Evolutionary conservation across 2,113 vertebrate species (phyloP).

Genomic region (Poeciliopsis occidentalis): DNA sequence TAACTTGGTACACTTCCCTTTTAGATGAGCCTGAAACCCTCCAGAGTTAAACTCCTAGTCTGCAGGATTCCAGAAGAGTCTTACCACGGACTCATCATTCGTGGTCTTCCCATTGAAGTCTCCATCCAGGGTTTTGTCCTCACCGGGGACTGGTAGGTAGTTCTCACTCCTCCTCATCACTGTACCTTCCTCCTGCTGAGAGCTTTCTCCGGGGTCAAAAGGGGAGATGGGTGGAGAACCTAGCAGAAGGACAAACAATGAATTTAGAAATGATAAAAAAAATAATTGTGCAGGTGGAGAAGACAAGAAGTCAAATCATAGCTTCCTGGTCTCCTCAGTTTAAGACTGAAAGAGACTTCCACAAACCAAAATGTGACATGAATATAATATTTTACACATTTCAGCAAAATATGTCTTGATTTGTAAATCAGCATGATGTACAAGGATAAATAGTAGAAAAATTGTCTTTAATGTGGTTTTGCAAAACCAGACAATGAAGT

Average conservation of each 20-base stretch:
- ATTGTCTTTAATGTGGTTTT: too few relatives aligned
- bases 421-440: not conserved
- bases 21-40: not conserved
- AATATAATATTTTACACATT: not conserved
- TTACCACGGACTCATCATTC: conserved; percentile 83
- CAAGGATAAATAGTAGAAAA: not conserved
- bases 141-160: conserved; percentile 76
- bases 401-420: not conserved
- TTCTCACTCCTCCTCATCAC: conserved; percentile 81
- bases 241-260: conserved; percentile 33
- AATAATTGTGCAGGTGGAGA: too few relatives aligned
- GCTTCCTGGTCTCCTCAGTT: not conserved
- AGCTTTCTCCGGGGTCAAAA: conserved; percentile 34
- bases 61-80: conserved; percentile 34
- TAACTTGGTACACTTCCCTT: too few relatives aligned
- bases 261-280: not conserved
- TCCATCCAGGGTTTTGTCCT: conserved; percentile 79
- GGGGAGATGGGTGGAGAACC: conserved; percentile 41
- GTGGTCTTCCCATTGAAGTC: conserved; percentile 70
- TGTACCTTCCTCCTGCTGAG: conserved; percentile 28
- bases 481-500: too few relatives aligned
- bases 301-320: too few relatives aligned
- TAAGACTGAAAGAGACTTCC: not conserved
- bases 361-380: not conserved
- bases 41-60: not conserved